Base-by-base conservation (phyloP, 2,113 vertebrate genomes). In the Coregonus clupeaformis region DNA sequence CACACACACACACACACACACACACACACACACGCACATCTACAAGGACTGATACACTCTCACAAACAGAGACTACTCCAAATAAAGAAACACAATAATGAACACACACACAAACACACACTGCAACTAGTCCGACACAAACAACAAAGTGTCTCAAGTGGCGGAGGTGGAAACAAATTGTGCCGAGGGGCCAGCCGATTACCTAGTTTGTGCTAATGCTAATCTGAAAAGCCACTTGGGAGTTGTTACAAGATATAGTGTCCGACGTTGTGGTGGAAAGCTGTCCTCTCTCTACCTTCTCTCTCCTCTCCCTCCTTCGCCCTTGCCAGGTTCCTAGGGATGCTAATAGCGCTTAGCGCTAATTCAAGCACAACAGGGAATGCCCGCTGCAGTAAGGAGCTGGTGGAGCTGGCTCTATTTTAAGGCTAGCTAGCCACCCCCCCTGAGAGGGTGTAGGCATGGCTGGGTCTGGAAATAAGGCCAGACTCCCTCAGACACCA, bases 141-240 rank as follows among this genome's bases (percentile, higher is more conserved):
- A 82, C 66, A 86, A 83, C 78, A 81, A 79, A 76, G 78, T 76
- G 80, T 6, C 52, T 80, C 3, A 30, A 82, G 81, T 67, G 36
- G 77, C 76, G 83, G 77, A 13, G 62, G 78, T 85, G 68, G 72
- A 76, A 79, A 81, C 80, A 80, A 84, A 84, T 83, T 79, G 84
- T 90, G 90, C 87, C 88, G 82, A 86, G 82, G 83, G 84, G 85
- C 74, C 60, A 5, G 66, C 69, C 82, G 85, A 89, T 90, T 91
- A 91, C 85, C 89, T 87, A 80, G 83, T 91, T 91, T 90, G 89
- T 81, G 87, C 13, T 68, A 81, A 81, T 72, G 84, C 76, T 92
- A 91, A 94, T 91, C 91, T 89, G 84, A 88, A 91, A 92, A 93
- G 92, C 90, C 85, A 89, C 90, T 92, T 91, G 32, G 30, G 89